These are phyloP conservation scores for Parochlus steinenii DNA, from an alignment of 2,888 invertebrate genomes.

Conservation along the genomic window DNA sequence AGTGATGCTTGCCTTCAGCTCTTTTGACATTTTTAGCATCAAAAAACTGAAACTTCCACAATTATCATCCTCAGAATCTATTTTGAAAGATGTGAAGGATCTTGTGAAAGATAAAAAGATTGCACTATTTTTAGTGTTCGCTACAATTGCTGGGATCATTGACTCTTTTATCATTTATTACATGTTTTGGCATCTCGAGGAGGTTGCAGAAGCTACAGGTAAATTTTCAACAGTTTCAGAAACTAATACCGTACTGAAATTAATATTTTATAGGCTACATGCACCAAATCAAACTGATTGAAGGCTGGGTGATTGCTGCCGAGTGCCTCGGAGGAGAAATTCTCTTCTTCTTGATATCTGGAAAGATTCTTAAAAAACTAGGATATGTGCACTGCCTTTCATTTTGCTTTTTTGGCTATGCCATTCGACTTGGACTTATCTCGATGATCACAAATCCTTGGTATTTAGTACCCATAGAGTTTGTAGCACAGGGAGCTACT, in stretches of 20 bases:
- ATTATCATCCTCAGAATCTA: conserved; percentile 47
- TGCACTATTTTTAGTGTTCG: conserved; percentile 50
- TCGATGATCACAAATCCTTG: conserved; percentile 64
- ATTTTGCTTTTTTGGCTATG: conserved; percentile 60
- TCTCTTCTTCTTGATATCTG: conserved; percentile 56
- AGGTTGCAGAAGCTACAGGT: conserved; percentile 46
- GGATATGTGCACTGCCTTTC: conserved; percentile 66
- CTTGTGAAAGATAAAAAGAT: conserved; percentile 47
- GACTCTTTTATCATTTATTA: conserved; percentile 71
- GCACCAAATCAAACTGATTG: conserved; percentile 54
- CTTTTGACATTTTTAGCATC: conserved; percentile 50
- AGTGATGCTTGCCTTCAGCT: conserved; percentile 44
- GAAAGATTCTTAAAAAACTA: conserved; percentile 59
- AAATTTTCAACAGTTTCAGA: too few species aligned
- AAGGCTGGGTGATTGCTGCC: conserved; percentile 62
- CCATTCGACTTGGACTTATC: conserved; percentile 53
- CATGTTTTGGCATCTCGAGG: conserved; percentile 70
- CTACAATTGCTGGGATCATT: conserved; percentile 56
- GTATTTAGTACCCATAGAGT: conserved; percentile 66
- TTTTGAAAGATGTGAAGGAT: conserved; percentile 45
- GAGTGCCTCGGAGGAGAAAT: conserved; percentile 66
- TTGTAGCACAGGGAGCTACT: conserved; percentile 68
- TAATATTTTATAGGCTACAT: too few species aligned
- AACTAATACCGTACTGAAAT: too few species aligned
- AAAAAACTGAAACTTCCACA: conserved; percentile 47